Base-by-base conservation (phyloP, 1,140 invertebrate genomes). In the Tenebrio molitor region DNA sequence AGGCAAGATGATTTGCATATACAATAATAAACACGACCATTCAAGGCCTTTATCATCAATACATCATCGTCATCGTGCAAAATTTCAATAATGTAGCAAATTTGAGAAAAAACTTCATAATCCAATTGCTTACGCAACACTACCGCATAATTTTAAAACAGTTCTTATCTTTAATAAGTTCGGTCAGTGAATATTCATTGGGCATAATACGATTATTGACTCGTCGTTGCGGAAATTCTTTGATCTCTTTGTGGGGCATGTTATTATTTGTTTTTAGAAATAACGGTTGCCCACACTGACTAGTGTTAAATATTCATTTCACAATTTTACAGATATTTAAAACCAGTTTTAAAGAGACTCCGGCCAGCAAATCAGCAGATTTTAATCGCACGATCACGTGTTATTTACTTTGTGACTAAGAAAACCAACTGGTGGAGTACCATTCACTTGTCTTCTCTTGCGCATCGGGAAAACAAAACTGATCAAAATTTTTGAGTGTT, bases 21-120 rank as follows among this genome's bases (percentile, higher is more conserved):
- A 4, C 21, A 58, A 58, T 58, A 58, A 58, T 29, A 58, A 58
- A 58, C 50, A 58, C 44, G 17, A 50, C 23, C 50, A 58, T 29
- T 12, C 50, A 58, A 58, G 50, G 50, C 14, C 23, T 58, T 50
- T 50, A 50, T 50, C 21, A 17, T 15, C 19, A 46, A 21, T 23
- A 17, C 14, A 12, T 16, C 5, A 46, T 46, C 15, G 12, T 15
- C 42, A 7, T 46, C 12, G 29, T 58, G 50, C 23, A 34, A 33
- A 58, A 34, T 58, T 58, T 58, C 50, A 58, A 33, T 53, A 17
- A 53, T 21, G 17, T 4, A 8, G 1, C 5, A n/a, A 58, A 29
- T 58, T 46, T 6, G 12, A 8, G 5, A 39, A 3, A 39, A n/a
- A 7, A 39, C 4, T 33, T 33, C 4, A 10, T 33, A 10, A 5